Conservation (phyloP, 2,113 vertebrate genomes). For the Petromus typicus region DNA sequence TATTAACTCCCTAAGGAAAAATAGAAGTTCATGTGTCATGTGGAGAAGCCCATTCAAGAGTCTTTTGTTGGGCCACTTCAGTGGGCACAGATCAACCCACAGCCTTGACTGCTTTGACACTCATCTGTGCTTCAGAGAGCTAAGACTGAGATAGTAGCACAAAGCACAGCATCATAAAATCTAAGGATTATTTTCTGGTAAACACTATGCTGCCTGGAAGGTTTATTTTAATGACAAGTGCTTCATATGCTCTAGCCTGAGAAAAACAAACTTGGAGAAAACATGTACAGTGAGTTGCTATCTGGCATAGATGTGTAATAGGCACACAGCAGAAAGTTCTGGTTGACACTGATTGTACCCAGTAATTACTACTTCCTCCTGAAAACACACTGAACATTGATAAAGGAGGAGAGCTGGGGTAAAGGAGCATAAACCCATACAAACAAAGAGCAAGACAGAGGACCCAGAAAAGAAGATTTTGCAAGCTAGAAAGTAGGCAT, state of each 20-base stretch:
- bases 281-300: background rate
- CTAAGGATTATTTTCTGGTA: background rate
- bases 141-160: background rate
- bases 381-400: background rate
- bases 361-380: background rate
- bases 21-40: background rate
- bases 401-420: background rate
- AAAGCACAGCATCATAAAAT: background rate
- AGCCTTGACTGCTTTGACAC: background rate
- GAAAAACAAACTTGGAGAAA: background rate
- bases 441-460: background rate
- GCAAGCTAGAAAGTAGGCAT: background rate
- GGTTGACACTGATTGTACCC: background rate
- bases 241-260: background rate
- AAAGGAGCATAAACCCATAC: background rate
- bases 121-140: background rate
- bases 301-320: background rate
- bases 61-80: background rate
- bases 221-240: background rate
- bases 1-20: background rate
- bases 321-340: background rate
- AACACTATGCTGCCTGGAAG: background rate
- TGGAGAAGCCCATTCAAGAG: background rate
- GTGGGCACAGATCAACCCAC: background rate
- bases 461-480: background rate